Conservation (phyloP, 2,113 vertebrate species). For the Chaetops frenatus region DNA sequence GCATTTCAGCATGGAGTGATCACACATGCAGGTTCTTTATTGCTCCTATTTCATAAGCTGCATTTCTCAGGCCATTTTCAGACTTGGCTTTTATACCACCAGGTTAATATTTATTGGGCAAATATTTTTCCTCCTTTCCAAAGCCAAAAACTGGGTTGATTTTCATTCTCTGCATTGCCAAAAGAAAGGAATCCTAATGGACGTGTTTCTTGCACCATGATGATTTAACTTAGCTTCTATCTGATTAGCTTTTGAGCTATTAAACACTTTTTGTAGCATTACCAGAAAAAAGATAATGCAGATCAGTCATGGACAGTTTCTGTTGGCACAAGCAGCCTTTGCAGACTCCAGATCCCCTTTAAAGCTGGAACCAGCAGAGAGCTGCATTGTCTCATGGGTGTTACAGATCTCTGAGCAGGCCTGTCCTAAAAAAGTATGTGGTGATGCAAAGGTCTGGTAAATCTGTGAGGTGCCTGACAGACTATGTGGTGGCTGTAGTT, state of each 20-base stretch:
- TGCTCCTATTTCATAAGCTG: not conserved
- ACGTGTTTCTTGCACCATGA: not conserved
- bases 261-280: conserved; percentile 8
- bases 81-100: not conserved
- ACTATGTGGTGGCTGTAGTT: not conserved
- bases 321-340: not conserved
- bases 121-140: not conserved
- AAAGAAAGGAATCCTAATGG: not conserved
- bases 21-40: not conserved
- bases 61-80: conserved; percentile 3
- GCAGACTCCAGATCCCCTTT: not conserved
- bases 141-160: not conserved
- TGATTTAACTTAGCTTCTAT: conserved; percentile 2
- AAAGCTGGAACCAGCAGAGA: not conserved
- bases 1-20: not conserved
- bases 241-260: conserved; percentile 3
- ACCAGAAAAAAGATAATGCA: not conserved
- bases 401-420: not conserved
- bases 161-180: not conserved
- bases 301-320: not conserved
- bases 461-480: not conserved
- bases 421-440: not conserved
- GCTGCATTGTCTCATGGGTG: not conserved
- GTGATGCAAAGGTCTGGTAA: not conserved
- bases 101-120: not conserved